These are phyloP conservation scores for Picus viridis DNA, from an alignment of 2,797 vertebrate species.

Conservation along the genomic window DNA sequence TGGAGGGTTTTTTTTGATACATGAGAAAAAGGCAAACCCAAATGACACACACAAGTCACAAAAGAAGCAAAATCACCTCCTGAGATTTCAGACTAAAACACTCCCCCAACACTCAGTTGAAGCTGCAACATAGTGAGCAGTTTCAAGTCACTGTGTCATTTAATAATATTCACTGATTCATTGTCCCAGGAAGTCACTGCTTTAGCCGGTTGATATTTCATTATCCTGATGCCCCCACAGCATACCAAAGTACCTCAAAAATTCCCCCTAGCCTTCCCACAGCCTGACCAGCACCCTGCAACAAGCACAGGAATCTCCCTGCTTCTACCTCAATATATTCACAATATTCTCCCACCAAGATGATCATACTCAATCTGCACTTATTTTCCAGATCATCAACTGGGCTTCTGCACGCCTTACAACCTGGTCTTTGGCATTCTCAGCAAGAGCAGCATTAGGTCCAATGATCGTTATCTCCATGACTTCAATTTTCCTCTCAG, in stretches of 20 bases:
- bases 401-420: conserved; percentile 56
- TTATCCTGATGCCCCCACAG: accelerated
- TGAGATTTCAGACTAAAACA: background rate
- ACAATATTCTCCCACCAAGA: conserved; percentile 42
- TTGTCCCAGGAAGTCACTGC: background rate
- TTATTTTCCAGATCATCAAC: conserved; percentile 71
- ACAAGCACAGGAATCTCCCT: background rate
- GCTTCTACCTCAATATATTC: background rate
- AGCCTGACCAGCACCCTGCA: background rate
- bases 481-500: conserved; percentile 72
- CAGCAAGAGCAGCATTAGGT: conserved; percentile 64
- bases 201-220: background rate
- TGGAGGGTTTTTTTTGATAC: background rate
- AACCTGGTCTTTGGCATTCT: conserved; percentile 67
- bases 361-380: conserved; percentile 60
- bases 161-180: background rate
- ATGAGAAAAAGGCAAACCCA: background rate
- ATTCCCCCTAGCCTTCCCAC: background rate
- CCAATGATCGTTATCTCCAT: conserved; percentile 65
- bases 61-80: background rate
- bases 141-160: background rate
- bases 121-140: background rate
- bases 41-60: background rate
- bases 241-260: background rate
- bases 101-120: background rate